Base-by-base conservation (phyloP, 2,113 vertebrate genomes). In the Platysteira castanea region DNA sequence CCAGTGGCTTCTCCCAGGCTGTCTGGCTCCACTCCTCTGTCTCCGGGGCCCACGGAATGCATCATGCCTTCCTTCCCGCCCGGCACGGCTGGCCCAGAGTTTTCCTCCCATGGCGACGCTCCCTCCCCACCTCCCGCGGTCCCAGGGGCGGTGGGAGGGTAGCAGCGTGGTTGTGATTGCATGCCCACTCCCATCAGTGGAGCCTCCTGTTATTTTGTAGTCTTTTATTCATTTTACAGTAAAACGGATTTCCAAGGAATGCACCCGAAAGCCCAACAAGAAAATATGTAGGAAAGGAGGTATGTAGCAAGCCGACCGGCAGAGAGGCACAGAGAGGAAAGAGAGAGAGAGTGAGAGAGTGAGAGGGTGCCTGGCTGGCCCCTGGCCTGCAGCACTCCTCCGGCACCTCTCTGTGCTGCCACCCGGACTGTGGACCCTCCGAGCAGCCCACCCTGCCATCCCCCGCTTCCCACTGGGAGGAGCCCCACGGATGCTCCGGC, bases 241-340 rank as follows among this genome's bases (percentile, higher is more conserved):
- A 99, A 99, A 99, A 99, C 99, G 99, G 99, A 99, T 99, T 99
- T 99, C 99, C 99, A 99, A 99, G 99, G 99, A 99, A 99, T 99
- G 99, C 99, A 98, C 99, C 98, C 98, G 99, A 99, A 99, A 99
- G 99, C 99, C 99, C 99, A 99, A 99, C 99, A 99, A 99, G 99
- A 99, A 99, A 99, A 99, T 99, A 98, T 99, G 99, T 99, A 99
- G 99, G 98, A 99, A 99, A 99, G 99, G 99, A 99, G 99, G 99
- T 99, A 99, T 99, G 99, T 99, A 99, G 98, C 98, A 98, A 98
- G 98, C 93, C 98, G 97, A 96, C 97, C 97, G 97, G 97, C 95
- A 97, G 97, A 97, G 97, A 98, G 98, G 98, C 98, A 97, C 97
- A 98, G 98, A 98, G 97, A 98, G 97, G 97, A 98, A 97, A 96